A percentile compares a stretch with the other conserved stretches of the same genome.
Conservation (phyloP, 2,888 invertebrate species). For the Fragum whitleyi region DNA sequence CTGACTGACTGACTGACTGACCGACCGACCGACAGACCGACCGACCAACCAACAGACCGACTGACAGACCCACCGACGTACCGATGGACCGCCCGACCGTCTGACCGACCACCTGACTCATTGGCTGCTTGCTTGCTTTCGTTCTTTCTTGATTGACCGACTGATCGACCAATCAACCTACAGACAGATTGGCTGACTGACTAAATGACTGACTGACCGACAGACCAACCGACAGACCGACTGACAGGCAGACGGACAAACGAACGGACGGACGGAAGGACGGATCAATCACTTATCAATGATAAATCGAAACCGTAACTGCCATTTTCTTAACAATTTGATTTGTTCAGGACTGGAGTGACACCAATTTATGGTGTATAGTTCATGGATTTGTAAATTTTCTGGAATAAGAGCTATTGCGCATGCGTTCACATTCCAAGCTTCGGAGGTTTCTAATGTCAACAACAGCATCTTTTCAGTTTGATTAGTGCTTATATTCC, state of each 20-base stretch:
- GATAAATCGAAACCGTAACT: not conserved
- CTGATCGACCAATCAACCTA: too few species aligned
- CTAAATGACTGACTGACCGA: too few species aligned
- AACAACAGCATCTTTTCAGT: not conserved
- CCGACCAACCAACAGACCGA: too few species aligned
- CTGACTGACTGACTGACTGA: not conserved
- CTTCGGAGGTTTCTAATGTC: conserved; percentile 1
- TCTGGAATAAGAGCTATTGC: not conserved
- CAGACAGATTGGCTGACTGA: not conserved
- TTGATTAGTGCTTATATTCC: not conserved
- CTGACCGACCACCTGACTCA: too few species aligned
- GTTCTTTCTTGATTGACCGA: too few species aligned
- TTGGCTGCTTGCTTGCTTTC: too few species aligned
- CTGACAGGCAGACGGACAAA: too few species aligned
- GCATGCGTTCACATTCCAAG: conserved; percentile 7
- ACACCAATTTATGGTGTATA: not conserved
- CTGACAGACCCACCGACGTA: too few species aligned
- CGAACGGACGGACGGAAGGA: not conserved
- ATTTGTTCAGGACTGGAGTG: not conserved
- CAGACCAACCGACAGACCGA: too few species aligned
- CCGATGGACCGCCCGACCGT: too few species aligned
- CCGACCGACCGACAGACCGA: too few species aligned
- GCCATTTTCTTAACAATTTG: not conserved
- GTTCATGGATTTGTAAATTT: not conserved
- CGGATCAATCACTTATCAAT: not conserved